These are phyloP conservation scores for Ptychodera flava DNA, from an alignment of 35 echinoderm and acorn worm genomes.

Conservation along the genomic window DNA sequence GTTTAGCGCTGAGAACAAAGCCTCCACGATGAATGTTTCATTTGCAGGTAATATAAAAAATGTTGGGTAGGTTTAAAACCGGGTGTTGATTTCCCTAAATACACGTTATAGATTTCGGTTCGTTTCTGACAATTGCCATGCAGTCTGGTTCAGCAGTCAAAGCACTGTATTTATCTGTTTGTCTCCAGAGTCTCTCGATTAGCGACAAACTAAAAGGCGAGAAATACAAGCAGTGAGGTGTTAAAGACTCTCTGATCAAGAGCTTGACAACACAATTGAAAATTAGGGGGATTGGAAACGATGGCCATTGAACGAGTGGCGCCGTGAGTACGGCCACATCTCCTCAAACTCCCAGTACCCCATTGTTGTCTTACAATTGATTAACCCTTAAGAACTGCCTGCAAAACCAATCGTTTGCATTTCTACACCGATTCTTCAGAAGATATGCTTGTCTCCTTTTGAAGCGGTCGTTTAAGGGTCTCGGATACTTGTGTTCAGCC, in stretches of 20 bases:
- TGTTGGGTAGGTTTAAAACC: no score
- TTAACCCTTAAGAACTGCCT: not conserved
- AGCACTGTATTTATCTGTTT: not conserved
- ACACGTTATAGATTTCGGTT: not conserved
- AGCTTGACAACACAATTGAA: not conserved
- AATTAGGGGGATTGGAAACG: not conserved
- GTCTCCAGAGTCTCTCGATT: not conserved
- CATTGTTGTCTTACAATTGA: not conserved
- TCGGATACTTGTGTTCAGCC: not conserved
- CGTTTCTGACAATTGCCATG: not conserved
- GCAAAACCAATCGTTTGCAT: not conserved
- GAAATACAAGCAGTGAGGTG: not conserved
- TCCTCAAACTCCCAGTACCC: not conserved
- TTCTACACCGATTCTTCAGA: not conserved
- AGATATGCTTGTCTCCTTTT: not conserved
- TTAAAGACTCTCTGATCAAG: not conserved
- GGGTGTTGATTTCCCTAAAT: not conserved
- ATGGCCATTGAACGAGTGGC: not conserved
- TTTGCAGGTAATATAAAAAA: no score
- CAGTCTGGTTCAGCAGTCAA: not conserved
- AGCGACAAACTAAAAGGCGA: not conserved
- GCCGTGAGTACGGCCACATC: not conserved
- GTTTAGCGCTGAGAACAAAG: no score
- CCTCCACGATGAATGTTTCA: no score
- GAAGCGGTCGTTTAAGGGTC: not conserved